Percentiles rank a stretch among this genome's conserved stretches.
Evolutionary conservation across 1,140 invertebrate species (phyloP).

Genomic region (Hycleus cichorii): DNA sequence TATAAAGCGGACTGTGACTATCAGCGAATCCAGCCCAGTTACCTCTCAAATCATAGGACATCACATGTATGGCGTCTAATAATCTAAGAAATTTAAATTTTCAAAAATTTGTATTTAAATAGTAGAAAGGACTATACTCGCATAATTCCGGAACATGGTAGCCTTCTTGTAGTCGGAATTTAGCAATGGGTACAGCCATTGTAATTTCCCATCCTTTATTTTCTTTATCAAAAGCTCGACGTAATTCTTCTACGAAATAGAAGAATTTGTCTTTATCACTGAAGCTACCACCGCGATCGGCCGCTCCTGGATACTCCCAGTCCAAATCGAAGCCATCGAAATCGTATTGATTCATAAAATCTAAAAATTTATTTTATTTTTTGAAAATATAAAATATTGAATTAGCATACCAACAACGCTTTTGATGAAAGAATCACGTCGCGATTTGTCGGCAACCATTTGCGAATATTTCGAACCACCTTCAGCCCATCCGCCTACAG

Average conservation of each 20-base stretch:
- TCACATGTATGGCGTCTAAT: conserved; percentile 77
- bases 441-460: conserved; percentile 60
- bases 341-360: conserved; percentile 65
- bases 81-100: conserved; percentile 41
- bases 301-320: conserved; percentile 81
- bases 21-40: conserved; percentile 89
- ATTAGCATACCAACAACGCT: conserved; percentile 63
- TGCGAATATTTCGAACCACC: conserved; percentile 78
- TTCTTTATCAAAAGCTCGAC: conserved; percentile 65
- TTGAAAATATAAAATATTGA: not conserved
- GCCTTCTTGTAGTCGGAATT: conserved; percentile 75
- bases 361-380: conserved; percentile 35
- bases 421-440: conserved; percentile 62
- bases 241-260: conserved; percentile 75
- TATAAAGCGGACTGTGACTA: conserved; percentile 76
- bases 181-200: conserved; percentile 78
- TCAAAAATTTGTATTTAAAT: conserved; percentile 2
- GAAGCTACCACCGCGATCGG: conserved; percentile 74
- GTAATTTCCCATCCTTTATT: conserved; percentile 78
- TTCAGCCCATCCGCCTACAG: conserved; percentile 83
- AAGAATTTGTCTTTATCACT: conserved; percentile 76
- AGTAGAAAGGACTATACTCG: conserved; percentile 52
- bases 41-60: conserved; percentile 86
- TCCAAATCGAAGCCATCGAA: conserved; percentile 81
- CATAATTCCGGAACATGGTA: conserved; percentile 84